Base-by-base conservation (phyloP, 1,140 invertebrate genomes). In the Musca vetustissima region DNA sequence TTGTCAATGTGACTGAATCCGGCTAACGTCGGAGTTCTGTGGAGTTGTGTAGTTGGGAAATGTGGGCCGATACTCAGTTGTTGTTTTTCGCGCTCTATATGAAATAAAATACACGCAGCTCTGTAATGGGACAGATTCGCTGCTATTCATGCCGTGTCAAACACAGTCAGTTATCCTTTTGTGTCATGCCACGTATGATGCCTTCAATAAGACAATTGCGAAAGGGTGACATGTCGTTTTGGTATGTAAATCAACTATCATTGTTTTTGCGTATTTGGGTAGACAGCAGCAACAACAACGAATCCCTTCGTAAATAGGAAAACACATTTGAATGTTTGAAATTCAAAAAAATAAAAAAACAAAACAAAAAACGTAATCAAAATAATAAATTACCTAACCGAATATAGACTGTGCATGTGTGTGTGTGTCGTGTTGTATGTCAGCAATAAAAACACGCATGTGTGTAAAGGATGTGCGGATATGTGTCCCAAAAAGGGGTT, bases 231-330 rank as follows among this genome's bases (percentile, higher is more conserved):
- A 64, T 55, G 71, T 76, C 73, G 77, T 79, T 78, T 80, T 75
- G 79, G 79, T 80, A 80, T 80, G 79, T 80, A 80, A 80, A 80
- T 80, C 79, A 80, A 80, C 75, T 80, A 76, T 76, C 78, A 78
- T 80, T 80, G 78, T 80, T 80, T 74, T 73, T 73, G 67, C 71
- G 70, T 70, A 67, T 74, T 73, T 73, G 67, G 70, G 70, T 70
- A 67, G 13, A 61, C 22, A 36, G 36, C 28, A 61, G 32, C 2
- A n/a, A 59, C 25, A 59, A 59, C 53, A 55, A 59, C 75, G 79
- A 79, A 52, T 66, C 48, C 72, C 74, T 43, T 43, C 6, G 36
- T 13, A 43, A 43, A 43, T 43, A 43, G 36, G 28, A 77, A 80
- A 79, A 76, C 73, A 76, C 76, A 80, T 80, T 80, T 79, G 76